These are phyloP conservation scores for Eciton burchellii DNA, from an alignment of 1,140 invertebrate genomes.

Conservation along the genomic window DNA sequence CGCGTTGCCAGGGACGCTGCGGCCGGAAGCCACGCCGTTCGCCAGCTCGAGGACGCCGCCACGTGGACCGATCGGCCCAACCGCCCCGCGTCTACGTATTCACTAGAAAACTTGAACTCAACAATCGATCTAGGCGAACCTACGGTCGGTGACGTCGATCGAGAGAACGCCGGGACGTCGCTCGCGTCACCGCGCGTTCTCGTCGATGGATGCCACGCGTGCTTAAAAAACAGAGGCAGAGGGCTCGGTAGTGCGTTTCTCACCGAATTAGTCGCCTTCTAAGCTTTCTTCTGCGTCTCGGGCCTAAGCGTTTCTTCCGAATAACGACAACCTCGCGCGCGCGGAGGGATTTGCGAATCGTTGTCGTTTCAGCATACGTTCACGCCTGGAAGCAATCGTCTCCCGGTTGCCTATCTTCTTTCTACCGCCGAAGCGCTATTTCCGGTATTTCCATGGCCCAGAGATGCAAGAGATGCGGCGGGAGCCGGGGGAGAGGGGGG, in stretches of 20 bases:
- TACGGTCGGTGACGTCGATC: constrained; percentile 72
- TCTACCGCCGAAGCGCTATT: constrained; percentile 54
- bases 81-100: constrained; percentile 69
- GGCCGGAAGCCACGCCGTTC: not conserved
- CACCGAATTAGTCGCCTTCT: constrained; percentile 59
- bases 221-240: constrained; percentile 79
- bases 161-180: constrained; percentile 52
- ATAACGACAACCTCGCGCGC: constrained; percentile 54
- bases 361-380: constrained; percentile 27
- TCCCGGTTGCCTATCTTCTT: not conserved
- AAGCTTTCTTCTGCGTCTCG: constrained; percentile 55
- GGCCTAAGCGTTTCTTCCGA: constrained; percentile 57
- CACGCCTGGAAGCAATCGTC: not conserved
- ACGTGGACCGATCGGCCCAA: not conserved
- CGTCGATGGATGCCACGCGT: constrained; percentile 70
- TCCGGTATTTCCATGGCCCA: constrained; percentile 23
- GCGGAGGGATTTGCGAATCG: constrained; percentile 65
- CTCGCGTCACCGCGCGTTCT: constrained; percentile 40
- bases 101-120: constrained; percentile 85
- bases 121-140: constrained; percentile 78
- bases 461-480: constrained; percentile 22
- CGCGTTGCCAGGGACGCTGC: not conserved
- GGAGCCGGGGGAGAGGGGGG: too few species aligned
- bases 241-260: constrained; percentile 75
- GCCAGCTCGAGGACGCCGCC: not conserved